A percentile compares a stretch with the other conserved stretches of the same genome.
These are phyloP conservation scores for Diplosoma virens DNA, from an alignment of 23 tunicate genomes.

Conservation along the genomic window DNA sequence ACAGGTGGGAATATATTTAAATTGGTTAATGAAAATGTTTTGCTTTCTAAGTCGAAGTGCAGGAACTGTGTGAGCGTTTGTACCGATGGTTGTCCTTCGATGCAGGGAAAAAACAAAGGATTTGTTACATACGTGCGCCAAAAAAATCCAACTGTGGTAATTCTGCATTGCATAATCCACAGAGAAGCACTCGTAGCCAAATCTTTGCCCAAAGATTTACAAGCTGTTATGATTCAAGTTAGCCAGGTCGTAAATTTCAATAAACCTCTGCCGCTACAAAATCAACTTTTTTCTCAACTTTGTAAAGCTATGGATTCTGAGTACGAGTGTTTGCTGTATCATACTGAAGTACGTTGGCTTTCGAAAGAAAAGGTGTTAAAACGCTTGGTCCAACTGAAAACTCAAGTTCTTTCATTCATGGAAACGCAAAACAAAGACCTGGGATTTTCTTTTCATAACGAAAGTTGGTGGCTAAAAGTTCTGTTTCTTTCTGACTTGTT, in stretches of 20 bases:
- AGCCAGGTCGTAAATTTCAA: constrained; percentile 45
- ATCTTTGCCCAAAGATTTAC: constrained; percentile 56
- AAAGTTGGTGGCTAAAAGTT: constrained; percentile 60
- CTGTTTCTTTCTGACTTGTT: constrained; percentile 72
- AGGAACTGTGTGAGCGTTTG: constrained; percentile 58
- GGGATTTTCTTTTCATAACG: constrained; percentile 55
- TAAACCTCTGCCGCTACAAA: constrained; percentile 58
- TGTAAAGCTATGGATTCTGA: constrained; percentile 58
- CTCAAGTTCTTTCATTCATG: constrained; percentile 62
- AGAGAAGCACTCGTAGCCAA: constrained; percentile 61
- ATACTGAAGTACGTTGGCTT: constrained; percentile 51
- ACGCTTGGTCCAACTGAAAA: constrained; percentile 51
- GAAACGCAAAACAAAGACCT: constrained; percentile 57
- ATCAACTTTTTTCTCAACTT: constrained; percentile 47
- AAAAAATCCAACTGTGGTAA: constrained; percentile 51
- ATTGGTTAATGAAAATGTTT: constrained; percentile 45
- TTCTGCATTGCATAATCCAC: constrained; percentile 59
- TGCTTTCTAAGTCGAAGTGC: constrained; percentile 40
- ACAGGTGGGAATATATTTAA: constrained; percentile 58
- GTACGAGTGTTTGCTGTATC: constrained; percentile 48
- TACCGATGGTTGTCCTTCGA: constrained; percentile 44
- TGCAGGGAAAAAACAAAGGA: constrained; percentile 44
- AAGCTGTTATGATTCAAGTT: constrained; percentile 42
- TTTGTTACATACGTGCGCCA: constrained; percentile 42
- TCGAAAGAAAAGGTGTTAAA: constrained; percentile 66